Conservation (phyloP, 2,888 invertebrate species). For the Drosophila neotestacea region DNA sequence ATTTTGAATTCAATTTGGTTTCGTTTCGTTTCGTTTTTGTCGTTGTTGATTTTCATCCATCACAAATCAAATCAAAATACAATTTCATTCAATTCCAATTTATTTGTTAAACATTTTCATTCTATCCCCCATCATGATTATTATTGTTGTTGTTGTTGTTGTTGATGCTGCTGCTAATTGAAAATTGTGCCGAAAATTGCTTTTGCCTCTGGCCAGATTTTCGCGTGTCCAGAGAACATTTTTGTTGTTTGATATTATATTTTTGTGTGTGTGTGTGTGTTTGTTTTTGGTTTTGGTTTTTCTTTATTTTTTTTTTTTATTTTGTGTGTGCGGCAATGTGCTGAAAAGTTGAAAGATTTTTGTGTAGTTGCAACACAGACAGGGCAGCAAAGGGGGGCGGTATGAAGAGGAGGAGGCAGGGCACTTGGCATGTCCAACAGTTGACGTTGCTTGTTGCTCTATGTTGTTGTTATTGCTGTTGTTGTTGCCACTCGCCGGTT, state of each 20-base stretch:
- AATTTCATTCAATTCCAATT: conserved; percentile 66
- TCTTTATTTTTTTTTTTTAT: background rate
- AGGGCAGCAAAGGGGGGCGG: background rate
- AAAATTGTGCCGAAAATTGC: conserved; percentile 73
- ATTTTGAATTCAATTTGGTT: conserved; percentile 48
- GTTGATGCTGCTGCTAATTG: conserved; percentile 59
- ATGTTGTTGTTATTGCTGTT: conserved; percentile 3
- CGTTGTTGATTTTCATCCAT: conserved; percentile 45
- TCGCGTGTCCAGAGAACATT: conserved; percentile 43
- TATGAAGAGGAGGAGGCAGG: background rate
- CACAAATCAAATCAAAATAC: conserved; percentile 70
- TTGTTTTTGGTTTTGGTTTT: conserved; percentile 15
- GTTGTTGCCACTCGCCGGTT: conserved; percentile 62
- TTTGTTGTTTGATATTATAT: conserved; percentile 31
- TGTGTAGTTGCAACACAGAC: conserved; percentile 27
- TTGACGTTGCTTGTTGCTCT: conserved; percentile 54
- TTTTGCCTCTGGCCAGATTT: conserved; percentile 43
- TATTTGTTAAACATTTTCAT: conserved; percentile 63
- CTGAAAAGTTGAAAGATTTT: conserved; percentile 52
- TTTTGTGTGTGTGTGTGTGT: conserved; percentile 8
- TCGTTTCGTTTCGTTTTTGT: conserved; percentile 7
- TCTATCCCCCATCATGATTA: background rate
- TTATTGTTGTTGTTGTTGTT: conserved; percentile 15
- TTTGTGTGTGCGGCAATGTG: conserved; percentile 18
- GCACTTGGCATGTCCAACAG: conserved; percentile 31